phyloP scores from a whole-genome alignment of 2,113 vertebrate species.

The Uropsilus gracilis region DNA sequence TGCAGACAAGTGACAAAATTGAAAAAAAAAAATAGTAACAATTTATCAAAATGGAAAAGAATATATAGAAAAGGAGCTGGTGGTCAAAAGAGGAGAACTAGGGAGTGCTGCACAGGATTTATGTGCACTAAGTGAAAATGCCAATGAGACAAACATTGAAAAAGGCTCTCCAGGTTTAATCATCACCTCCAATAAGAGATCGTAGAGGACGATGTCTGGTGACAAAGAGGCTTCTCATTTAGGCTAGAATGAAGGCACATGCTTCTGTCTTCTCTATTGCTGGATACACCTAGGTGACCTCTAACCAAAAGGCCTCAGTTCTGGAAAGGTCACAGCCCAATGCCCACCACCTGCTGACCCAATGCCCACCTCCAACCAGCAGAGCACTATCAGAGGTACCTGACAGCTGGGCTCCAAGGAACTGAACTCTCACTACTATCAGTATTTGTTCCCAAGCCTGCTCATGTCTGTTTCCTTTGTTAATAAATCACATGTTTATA shows the following conservation, averaged over 20 bases:
- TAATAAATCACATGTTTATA: neutral
- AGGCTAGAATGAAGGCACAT: neutral
- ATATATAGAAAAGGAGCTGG: neutral
- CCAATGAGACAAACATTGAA: neutral
- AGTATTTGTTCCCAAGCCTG: neutral
- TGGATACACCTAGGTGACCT: neutral
- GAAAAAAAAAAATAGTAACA: neutral
- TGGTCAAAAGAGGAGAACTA: neutral
- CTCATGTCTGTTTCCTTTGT: neutral
- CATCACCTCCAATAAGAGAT: neutral
- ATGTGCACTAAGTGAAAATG: neutral
- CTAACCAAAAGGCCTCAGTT: neutral
- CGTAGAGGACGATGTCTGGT: neutral
- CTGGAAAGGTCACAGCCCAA: rapidly evolving
- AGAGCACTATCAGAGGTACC: too few relatives aligned
- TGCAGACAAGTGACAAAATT: neutral
- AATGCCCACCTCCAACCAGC: rapidly evolving
- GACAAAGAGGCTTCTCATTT: neutral
- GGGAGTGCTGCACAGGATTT: rapidly evolving
- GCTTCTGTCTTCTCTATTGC: neutral
- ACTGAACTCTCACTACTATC: neutral
- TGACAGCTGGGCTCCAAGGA: neutral
- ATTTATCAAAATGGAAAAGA: neutral
- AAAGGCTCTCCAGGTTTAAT: neutral
- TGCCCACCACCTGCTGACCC: neutral